Conservation (phyloP, 1,140 invertebrate genomes). For the Orchesella cincta region DNA sequence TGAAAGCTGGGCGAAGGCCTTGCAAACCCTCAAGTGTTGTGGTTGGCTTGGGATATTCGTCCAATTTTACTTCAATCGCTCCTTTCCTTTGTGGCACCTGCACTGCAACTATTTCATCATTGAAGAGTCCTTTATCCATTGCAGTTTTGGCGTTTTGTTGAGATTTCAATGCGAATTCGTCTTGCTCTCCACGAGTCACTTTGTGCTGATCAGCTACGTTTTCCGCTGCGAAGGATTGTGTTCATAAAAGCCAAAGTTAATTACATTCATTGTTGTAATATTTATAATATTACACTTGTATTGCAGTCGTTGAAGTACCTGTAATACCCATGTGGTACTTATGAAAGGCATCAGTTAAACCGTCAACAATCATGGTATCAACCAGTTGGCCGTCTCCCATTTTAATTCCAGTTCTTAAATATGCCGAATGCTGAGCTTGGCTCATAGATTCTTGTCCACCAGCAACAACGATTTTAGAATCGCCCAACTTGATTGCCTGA, state of each 20-base stretch:
- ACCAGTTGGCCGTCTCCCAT: conserved; percentile 67
- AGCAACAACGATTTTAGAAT: conserved; percentile 71
- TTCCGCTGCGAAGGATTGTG: conserved; percentile 64
- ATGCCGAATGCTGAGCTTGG: conserved; percentile 70
- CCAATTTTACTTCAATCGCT: conserved; percentile 59
- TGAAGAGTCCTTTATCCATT: conserved; percentile 67
- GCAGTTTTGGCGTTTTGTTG: conserved; percentile 70
- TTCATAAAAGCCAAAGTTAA: conserved; percentile 7
- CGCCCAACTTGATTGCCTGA: conserved; percentile 70
- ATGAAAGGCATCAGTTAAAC: conserved; percentile 77
- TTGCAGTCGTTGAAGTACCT: conserved; percentile 57
- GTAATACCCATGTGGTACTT: conserved; percentile 83
- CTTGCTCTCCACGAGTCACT: conserved; percentile 74
- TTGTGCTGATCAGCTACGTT: conserved; percentile 73
- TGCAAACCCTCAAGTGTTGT: conserved; percentile 64
- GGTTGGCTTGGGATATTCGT: conserved; percentile 70
- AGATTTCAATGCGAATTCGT: conserved; percentile 71
- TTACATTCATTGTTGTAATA: background rate
- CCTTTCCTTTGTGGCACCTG: conserved; percentile 60
- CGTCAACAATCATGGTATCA: conserved; percentile 76
- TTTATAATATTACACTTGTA: background rate
- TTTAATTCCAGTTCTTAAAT: conserved; percentile 69
- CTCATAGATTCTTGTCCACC: conserved; percentile 89
- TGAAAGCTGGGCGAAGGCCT: conserved; percentile 68
- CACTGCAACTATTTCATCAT: conserved; percentile 71